Evolutionary conservation across 2,797 vertebrate species (phyloP).

Genomic region (Glossophaga mutica): DNA sequence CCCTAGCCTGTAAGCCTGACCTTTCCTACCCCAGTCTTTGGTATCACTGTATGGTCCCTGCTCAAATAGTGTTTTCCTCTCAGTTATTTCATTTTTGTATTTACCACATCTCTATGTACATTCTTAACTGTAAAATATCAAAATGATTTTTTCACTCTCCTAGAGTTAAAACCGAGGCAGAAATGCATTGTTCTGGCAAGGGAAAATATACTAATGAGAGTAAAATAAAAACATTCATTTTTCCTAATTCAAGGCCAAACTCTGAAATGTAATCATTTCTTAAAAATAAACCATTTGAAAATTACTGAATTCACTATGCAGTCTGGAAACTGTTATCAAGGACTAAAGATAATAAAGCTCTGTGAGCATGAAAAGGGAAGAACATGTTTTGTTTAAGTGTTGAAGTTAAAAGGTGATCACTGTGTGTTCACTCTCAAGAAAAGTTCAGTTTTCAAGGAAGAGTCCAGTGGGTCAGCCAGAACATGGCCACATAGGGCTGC

Average conservation of each 20-base stretch:
- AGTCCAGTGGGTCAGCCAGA: background rate
- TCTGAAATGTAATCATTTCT: constrained; percentile 43
- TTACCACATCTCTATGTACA: constrained; percentile 19
- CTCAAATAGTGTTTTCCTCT: constrained; percentile 37
- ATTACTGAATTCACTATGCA: constrained; percentile 13
- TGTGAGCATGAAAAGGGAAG: background rate
- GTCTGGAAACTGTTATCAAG: constrained; percentile 21
- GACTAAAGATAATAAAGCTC: background rate
- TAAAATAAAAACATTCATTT: constrained; percentile 51
- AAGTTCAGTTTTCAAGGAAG: background rate
- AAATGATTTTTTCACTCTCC: constrained; percentile 26
- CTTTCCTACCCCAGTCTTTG: background rate
- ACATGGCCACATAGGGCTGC: background rate
- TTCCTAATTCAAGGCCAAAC: constrained; percentile 17
- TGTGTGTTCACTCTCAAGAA: background rate
- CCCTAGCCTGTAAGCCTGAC: background rate
- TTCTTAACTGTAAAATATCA: constrained; percentile 52
- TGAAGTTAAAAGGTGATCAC: background rate
- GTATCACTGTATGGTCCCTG: constrained; percentile 12
- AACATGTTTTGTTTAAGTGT: background rate
- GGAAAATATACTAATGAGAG: background rate
- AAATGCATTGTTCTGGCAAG: constrained; percentile 17
- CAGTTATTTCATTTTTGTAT: constrained; percentile 24
- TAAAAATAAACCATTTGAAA: constrained; percentile 53
- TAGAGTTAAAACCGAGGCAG: background rate